Conservation (phyloP, 2,888 invertebrate species). For the Cantharis lateralis region DNA sequence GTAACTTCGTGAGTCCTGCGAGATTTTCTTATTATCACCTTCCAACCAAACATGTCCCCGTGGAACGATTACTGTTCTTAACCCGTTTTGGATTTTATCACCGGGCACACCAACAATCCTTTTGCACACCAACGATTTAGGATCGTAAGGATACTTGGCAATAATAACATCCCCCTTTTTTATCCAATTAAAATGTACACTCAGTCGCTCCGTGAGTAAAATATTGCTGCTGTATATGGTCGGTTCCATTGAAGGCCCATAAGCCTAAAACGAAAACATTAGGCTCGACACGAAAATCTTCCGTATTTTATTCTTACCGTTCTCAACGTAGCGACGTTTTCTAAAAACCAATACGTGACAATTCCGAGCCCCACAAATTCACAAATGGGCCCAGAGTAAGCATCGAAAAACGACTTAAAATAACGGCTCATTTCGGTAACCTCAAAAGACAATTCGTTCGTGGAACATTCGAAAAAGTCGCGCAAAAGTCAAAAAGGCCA, state of each 20-base stretch:
- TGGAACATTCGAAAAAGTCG: not conserved
- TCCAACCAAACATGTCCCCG: conserved; percentile 89
- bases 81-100: conserved; percentile 63
- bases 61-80: conserved; percentile 68
- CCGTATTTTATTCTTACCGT: not conserved
- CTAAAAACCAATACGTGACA: not conserved
- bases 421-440: not conserved
- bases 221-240: conserved; percentile 82
- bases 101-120: conserved; percentile 79
- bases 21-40: conserved; percentile 86
- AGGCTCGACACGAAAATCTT: not conserved
- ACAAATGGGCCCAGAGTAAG: not conserved
- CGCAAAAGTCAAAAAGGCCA: not conserved
- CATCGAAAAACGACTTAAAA: not conserved
- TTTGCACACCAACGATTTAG: conserved; percentile 83
- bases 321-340: not conserved
- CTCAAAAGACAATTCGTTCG: not conserved
- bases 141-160: conserved; percentile 79
- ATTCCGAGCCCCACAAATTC: not conserved
- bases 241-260: conserved; percentile 93
- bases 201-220: conserved; percentile 80
- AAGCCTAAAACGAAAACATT: conserved; percentile 66
- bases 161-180: conserved; percentile 84
- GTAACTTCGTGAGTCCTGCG: conserved; percentile 84
- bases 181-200: conserved; percentile 65